Evolutionary conservation across 1,140 invertebrate genomes (phyloP).

Genomic region (Plectrocnemia conspersa): DNA sequence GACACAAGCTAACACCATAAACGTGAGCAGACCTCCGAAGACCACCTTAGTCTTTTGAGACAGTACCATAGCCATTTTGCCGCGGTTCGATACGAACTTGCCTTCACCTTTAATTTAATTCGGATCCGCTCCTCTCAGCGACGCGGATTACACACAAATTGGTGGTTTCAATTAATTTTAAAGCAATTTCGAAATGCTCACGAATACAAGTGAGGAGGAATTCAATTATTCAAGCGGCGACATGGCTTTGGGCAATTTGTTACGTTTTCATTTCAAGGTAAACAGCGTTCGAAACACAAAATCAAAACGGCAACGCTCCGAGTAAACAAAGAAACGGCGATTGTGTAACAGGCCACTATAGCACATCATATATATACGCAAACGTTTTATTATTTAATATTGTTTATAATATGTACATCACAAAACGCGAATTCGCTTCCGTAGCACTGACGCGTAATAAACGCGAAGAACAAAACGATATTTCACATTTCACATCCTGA

Average conservation of each 20-base stretch:
- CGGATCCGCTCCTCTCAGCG: neutral
- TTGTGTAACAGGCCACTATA: slow-evolving; percentile 22
- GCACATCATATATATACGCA: slow-evolving; percentile 30
- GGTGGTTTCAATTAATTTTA: neutral
- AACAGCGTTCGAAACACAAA: slow-evolving; percentile 26
- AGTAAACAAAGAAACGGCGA: slow-evolving; percentile 24
- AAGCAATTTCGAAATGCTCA: neutral
- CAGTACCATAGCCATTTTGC: slow-evolving; percentile 58
- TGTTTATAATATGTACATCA: no score
- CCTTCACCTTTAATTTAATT: slow-evolving; percentile 9
- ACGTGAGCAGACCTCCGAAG: slow-evolving; percentile 48
- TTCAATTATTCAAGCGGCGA: slow-evolving; percentile 25
- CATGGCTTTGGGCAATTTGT: slow-evolving; percentile 15
- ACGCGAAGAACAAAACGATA: no score
- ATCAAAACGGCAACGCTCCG: slow-evolving; percentile 16
- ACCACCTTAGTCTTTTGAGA: slow-evolving; percentile 55
- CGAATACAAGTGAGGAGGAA: neutral
- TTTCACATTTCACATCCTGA: no score
- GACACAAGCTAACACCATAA: slow-evolving; percentile 51
- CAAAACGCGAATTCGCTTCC: no score
- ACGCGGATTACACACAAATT: neutral
- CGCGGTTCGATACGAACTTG: neutral
- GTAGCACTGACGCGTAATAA: no score
- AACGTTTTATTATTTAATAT: no score
- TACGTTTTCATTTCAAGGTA: slow-evolving; percentile 24